A percentile compares a stretch with the other conserved stretches of the same genome.
These are phyloP conservation scores for Zaprionus gabonicus DNA, from an alignment of 1,140 invertebrate genomes.

Conservation along the genomic window DNA sequence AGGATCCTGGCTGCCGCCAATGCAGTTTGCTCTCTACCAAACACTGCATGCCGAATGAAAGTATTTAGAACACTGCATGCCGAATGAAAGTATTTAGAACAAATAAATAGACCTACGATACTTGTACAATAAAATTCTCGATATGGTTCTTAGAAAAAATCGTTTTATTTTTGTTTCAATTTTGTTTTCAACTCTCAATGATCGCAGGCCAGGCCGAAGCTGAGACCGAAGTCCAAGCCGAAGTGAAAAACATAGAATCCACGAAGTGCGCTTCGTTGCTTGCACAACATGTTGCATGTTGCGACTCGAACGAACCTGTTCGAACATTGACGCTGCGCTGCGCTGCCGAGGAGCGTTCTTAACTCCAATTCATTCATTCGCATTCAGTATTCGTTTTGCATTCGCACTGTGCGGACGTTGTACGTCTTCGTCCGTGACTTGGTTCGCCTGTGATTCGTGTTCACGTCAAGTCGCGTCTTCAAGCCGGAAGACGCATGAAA, in stretches of 20 bases:
- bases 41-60: neutral
- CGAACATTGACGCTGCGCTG: conserved; percentile 11
- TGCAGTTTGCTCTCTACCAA: neutral
- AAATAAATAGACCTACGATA: neutral
- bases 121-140: neutral
- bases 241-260: conserved; percentile 62
- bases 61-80: neutral
- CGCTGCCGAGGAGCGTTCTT: conserved; percentile 43
- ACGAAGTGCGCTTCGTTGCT: conserved; percentile 13
- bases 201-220: conserved; percentile 18
- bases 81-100: neutral
- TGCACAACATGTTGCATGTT: conserved; percentile 24
- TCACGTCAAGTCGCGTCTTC: conserved; percentile 40
- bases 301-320: conserved; percentile 24
- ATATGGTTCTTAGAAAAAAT: neutral
- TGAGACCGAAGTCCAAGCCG: conserved; percentile 8
- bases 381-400: conserved; percentile 68
- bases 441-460: conserved; percentile 5
- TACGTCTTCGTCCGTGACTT: conserved; percentile 8
- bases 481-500: conserved; percentile 16
- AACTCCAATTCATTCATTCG: conserved; percentile 38
- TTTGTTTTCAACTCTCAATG: neutral
- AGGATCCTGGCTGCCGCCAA: neutral
- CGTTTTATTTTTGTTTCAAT: neutral
- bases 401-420: conserved; percentile 42